These are phyloP conservation scores for Himalopsyche japonica DNA, from an alignment of 2,888 invertebrate genomes.

Conservation along the genomic window DNA sequence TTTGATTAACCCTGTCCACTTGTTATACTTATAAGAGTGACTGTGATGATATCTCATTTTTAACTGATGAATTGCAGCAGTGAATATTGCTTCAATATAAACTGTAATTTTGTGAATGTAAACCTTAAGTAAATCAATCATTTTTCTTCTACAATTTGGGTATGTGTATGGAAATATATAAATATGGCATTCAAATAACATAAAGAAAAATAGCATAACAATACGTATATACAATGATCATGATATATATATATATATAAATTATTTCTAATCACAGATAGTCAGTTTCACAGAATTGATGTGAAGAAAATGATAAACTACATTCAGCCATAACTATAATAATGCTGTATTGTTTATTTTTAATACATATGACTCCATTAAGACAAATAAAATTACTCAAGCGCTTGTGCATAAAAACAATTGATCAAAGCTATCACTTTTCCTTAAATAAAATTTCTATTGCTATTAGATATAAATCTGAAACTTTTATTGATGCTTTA, in stretches of 20 bases:
- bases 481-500: not conserved
- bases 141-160: no score
- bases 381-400: not conserved
- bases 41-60: no score
- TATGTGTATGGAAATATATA: not conserved
- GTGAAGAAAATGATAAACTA: conserved; percentile 28
- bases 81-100: no score
- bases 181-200: not conserved
- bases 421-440: conserved; percentile 1
- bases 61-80: no score
- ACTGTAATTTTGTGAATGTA: no score
- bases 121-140: no score
- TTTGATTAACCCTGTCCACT: no score
- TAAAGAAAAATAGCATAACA: not conserved
- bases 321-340: not conserved
- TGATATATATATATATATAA: conserved; percentile 32
- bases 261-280: not conserved
- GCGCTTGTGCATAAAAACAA: not conserved
- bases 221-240: conserved; percentile 4
- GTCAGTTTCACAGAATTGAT: conserved; percentile 42
- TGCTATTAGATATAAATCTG: not conserved
- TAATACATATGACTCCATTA: not conserved
- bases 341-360: not conserved
- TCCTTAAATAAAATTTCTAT: not conserved
- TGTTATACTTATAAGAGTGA: no score